Evolutionary conservation across 2,113 vertebrate genomes (phyloP), one percentile per base, ranked within the genome.

Genomic region (Cyanistes caeruleus): DNA sequence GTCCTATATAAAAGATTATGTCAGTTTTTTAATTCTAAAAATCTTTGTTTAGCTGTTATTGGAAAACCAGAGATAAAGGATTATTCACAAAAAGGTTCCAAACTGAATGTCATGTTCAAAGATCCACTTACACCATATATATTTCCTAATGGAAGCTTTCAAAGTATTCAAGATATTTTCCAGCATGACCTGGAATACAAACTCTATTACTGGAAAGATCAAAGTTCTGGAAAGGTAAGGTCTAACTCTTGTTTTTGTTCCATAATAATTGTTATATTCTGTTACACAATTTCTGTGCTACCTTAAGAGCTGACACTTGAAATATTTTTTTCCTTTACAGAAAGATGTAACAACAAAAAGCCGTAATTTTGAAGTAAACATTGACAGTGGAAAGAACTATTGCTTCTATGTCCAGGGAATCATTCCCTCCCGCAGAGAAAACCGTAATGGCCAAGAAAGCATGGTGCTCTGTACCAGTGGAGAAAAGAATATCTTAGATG

Each of bases 181-280:
- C 91, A 96, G 65, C 63, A 97, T 15, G 68, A 99, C 41, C 95
- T 99, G 41, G 85, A 89, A 67, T 99, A 99, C 33, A 98, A 48
- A 35, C 97, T 99, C 56, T 97, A 89, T 53, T 99, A 99, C 53
- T 97, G 98, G 95, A 99, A 94, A 96, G 98, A 98, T 7, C 90
- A 96, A 86, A 99, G 98, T 96, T 98, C 99, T 4, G 99, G 99
- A 88, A 99, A 98, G 98, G 99, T 99, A 88, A 97, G 97, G 18
- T 51, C 52, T 68, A 70, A 28, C n/a, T 86, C 69, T 67, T 8
- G 35, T 48, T 88, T 55, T 89, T 56, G 30, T 22, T 70, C 49
- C 56, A 43, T 70, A 56, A 77, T 63, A 24, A 20, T 56, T 49
- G 11, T 49, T 44, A 4, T 35, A n/a, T 35, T 77, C 21, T 64